Evolutionary conservation across 2,888 invertebrate species (phyloP).

Genomic region (Autographa pulchrina): DNA sequence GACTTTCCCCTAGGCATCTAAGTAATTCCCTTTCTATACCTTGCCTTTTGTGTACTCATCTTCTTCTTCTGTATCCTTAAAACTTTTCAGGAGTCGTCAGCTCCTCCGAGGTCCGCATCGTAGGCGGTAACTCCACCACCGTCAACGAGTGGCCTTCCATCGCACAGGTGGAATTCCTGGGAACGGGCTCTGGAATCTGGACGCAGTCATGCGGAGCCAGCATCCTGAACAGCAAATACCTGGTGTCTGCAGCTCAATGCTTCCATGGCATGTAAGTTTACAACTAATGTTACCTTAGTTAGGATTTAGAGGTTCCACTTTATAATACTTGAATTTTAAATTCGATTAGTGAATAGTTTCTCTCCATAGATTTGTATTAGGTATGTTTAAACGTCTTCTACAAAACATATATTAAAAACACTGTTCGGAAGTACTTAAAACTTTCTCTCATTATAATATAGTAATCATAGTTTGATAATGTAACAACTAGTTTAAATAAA

Average conservation of each 20-base stretch:
- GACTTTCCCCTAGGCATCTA: too few species aligned
- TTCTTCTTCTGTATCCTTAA: neutral
- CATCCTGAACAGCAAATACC: constrained; percentile 62
- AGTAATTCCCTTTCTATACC: too few species aligned
- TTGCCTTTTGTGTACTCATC: neutral
- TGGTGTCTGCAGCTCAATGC: constrained; percentile 72
- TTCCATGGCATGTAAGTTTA: constrained; percentile 34
- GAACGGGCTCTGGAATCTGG: constrained; percentile 57
- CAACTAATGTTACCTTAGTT: neutral
- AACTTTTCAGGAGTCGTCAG: constrained; percentile 24
- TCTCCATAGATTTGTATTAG: too few species aligned
- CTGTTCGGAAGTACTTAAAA: too few species aligned
- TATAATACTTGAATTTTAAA: too few species aligned
- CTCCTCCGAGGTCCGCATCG: constrained; percentile 33
- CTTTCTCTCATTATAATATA: too few species aligned
- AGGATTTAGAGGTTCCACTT: too few species aligned
- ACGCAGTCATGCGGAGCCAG: constrained; percentile 68
- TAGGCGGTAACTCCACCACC: constrained; percentile 57
- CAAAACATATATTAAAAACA: too few species aligned
- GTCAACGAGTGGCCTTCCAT: constrained; percentile 64
- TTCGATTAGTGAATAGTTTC: too few species aligned
- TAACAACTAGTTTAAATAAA: too few species aligned
- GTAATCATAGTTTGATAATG: too few species aligned
- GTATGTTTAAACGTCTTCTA: too few species aligned
- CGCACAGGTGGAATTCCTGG: constrained; percentile 67